Conservation (phyloP, 2,113 vertebrate species). For the Tachycineta bicolor region DNA sequence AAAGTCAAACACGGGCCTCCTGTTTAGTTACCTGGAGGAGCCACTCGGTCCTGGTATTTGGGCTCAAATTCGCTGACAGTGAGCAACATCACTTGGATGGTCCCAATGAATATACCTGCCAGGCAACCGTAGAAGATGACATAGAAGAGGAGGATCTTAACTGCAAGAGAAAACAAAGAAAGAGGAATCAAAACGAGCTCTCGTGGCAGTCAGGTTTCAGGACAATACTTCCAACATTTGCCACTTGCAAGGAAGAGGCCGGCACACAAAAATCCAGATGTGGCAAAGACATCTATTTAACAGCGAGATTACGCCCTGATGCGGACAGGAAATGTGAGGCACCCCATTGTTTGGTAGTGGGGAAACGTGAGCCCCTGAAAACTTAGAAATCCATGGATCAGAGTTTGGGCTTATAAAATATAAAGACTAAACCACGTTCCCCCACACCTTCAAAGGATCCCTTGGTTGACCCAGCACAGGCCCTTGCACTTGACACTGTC, state of each 20-base stretch:
- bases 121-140: conserved; percentile 96
- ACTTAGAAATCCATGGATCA: background rate
- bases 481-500: background rate
- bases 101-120: conserved; percentile 97
- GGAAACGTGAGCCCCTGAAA: background rate
- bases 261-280: accelerated
- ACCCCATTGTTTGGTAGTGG: background rate
- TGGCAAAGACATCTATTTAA: background rate
- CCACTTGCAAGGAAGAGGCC: background rate
- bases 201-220: background rate
- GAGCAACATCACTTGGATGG: conserved; percentile 96
- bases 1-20: background rate
- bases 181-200: background rate
- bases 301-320: background rate
- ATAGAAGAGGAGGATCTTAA: conserved; percentile 97
- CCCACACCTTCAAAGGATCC: background rate
- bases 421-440: accelerated
- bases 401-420: background rate
- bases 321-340: background rate
- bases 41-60: conserved; percentile 97
- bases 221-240: background rate
- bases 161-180: conserved; percentile 74
- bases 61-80: conserved; percentile 91
- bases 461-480: background rate
- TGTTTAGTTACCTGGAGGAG: conserved; percentile 90